Evolutionary conservation across 2,113 vertebrate species (phyloP).

Genomic region (Misgurnus anguillicaudatus): DNA sequence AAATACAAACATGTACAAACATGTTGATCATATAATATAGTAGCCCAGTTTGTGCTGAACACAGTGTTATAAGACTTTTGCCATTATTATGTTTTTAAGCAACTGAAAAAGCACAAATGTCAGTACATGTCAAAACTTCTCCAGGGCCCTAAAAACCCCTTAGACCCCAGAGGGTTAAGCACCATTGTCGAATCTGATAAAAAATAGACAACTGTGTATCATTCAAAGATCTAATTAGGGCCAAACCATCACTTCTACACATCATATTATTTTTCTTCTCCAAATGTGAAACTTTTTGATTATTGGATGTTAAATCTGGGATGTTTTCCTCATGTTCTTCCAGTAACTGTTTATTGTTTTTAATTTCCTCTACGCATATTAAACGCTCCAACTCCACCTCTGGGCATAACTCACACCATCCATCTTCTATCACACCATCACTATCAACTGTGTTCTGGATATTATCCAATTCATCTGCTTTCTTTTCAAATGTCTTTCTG

Average conservation of each 20-base stretch:
- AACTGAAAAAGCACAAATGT: too few species aligned
- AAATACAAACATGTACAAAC: too few species aligned
- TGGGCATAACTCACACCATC: not conserved
- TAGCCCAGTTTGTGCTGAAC: too few species aligned
- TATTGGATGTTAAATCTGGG: not conserved
- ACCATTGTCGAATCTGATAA: slow-evolving; percentile 15
- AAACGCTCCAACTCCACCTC: not conserved
- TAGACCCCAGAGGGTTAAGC: too few species aligned
- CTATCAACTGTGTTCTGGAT: not conserved
- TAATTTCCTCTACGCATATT: not conserved
- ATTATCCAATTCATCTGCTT: not conserved
- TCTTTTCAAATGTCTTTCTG: not conserved
- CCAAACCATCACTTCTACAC: not conserved
- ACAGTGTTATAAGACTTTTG: too few species aligned
- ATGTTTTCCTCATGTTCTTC: not conserved
- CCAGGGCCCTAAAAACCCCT: too few species aligned
- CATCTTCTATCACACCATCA: not conserved
- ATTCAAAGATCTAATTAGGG: slow-evolving; percentile 12
- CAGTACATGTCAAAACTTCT: too few species aligned
- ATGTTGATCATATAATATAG: too few species aligned
- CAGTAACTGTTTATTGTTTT: not conserved
- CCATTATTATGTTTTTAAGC: too few species aligned
- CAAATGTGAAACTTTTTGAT: not conserved
- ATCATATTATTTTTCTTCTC: not conserved
- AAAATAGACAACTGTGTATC: slow-evolving; percentile 18